phyloP scores from a whole-genome alignment of 2,888 invertebrate genomes.

The Hirtodrosophila trivittata region DNA sequence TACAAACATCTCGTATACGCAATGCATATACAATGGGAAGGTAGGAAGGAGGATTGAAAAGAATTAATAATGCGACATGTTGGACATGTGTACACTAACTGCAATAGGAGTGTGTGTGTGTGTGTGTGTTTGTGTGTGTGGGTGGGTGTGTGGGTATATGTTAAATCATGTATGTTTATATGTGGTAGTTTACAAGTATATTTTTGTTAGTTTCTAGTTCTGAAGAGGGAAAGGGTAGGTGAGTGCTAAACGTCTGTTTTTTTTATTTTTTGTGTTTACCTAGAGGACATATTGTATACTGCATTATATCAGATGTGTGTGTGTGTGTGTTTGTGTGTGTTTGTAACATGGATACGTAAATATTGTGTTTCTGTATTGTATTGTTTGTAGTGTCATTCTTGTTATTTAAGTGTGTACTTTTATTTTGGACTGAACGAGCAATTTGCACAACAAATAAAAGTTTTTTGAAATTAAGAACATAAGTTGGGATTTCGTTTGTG shows the following conservation, averaged over 20 bases:
- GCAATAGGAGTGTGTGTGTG: slow-evolving; percentile 24
- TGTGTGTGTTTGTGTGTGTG: slow-evolving; percentile 17
- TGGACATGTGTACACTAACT: slow-evolving; percentile 49
- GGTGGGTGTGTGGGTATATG: slow-evolving; percentile 19
- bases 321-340: slow-evolving; percentile 20
- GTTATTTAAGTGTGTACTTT: slow-evolving; percentile 22
- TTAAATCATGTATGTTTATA: slow-evolving; percentile 16
- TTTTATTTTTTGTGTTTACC: slow-evolving; percentile 44
- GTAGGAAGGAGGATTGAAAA: no score
- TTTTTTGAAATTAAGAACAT: slow-evolving; percentile 47
- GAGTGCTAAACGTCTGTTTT: not conserved
- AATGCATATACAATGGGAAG: slow-evolving; percentile 27
- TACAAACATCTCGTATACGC: slow-evolving; percentile 22
- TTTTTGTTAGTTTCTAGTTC: slow-evolving; percentile 28
- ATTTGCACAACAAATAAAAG: slow-evolving; percentile 73
- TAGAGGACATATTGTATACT: slow-evolving; percentile 33
- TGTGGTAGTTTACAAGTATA: slow-evolving; percentile 31
- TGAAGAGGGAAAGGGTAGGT: slow-evolving; percentile 6
- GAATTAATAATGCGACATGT: slow-evolving; percentile 60
- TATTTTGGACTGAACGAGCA: slow-evolving; percentile 62
- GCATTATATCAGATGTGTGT: slow-evolving; percentile 25
- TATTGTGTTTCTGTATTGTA: slow-evolving; percentile 31
- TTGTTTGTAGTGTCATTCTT: slow-evolving; percentile 32
- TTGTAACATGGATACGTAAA: slow-evolving; percentile 40
- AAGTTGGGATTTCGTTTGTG: slow-evolving; percentile 49